Evolutionary conservation across 2,888 invertebrate genomes (phyloP), one percentile per base, ranked within the genome.

Genomic region (Pomacea canaliculata): DNA sequence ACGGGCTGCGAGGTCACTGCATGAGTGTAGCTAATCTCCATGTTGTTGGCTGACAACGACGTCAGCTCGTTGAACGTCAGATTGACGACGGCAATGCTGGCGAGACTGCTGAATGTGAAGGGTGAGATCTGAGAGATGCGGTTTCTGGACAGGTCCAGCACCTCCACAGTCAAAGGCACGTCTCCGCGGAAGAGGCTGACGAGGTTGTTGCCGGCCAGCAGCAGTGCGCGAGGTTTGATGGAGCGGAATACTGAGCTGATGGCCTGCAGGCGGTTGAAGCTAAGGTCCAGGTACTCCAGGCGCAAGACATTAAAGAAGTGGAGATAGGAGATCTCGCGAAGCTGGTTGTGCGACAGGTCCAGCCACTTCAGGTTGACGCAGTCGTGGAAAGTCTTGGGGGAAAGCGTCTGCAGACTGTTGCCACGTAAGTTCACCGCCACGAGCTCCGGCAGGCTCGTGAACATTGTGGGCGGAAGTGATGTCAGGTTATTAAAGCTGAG

Each of bases 51-150:
- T 18, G 76, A 73, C 9, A 82, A 71, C 8, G 78, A 70, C 5
- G 77, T 78, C 13, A 87, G 79, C 13, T 80, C 80, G 76, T 87
- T 87, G 68, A 70, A 80, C 18, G 82, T 78, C 18, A 87, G 74
- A 63, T 84, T 81, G 18, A 87, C 82, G 63, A 76, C 79, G 65
- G 80, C 77, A 0, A 87, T 73, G 37, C 78, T 72, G 37, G 71
- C 67, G 37, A 85, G 75, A 49, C 84, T 83, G 66, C 82, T 81
- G 76, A 87, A 87, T 23, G 86, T 83, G 62, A 80, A 77, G 19
- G 80, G 81, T 3, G 83, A 80, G 60, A 87, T 81, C 51, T 79
- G 76, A 3, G 74, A 73, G 23, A 87, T 82, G 7, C 77, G 65
- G 70, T 87, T 87, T 46, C 81, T 63, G 5, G 82, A 80, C 19